Conservation (phyloP, 2,113 vertebrate species). For the Semnornis frantzii region DNA sequence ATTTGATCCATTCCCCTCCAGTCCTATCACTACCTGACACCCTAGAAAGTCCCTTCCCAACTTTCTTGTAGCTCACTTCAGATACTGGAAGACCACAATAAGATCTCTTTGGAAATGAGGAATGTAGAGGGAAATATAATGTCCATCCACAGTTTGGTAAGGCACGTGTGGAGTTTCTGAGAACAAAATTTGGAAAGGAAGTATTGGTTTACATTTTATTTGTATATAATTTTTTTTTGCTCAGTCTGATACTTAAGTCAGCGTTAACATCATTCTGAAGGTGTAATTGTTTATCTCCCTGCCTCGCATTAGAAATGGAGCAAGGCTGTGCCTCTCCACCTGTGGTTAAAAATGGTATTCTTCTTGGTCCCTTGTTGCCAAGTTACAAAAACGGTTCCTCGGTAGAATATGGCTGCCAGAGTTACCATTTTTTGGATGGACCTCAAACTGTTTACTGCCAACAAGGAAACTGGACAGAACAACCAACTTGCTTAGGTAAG, state of each 20-base stretch:
- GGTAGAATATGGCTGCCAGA: slow-evolving; percentile 73
- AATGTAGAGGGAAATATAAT: neutral
- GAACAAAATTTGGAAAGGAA: neutral
- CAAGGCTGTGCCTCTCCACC: slow-evolving; percentile 71
- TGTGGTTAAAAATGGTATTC: slow-evolving; percentile 50
- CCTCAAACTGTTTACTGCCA: slow-evolving; percentile 60
- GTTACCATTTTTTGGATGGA: slow-evolving; percentile 71
- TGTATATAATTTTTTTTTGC: neutral
- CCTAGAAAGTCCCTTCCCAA: no score
- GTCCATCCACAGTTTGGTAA: neutral
- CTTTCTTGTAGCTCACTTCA: no score
- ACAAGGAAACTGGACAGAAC: slow-evolving; percentile 73
- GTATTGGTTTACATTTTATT: neutral
- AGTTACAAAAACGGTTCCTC: slow-evolving; percentile 70
- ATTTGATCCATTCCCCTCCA: no score
- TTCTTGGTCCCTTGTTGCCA: neutral
- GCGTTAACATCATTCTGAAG: neutral
- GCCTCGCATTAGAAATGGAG: neutral
- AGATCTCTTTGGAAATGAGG: neutral
- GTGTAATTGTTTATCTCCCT: neutral
- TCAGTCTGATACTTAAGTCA: neutral
- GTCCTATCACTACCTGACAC: no score
- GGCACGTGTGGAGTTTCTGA: neutral
- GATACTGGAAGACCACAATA: no score
- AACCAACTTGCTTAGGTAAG: slow-evolving; percentile 77